Percentiles rank a stretch among this genome's conserved stretches.
Conservation (phyloP, 2,888 invertebrate genomes). For the Apamea epomidion region DNA sequence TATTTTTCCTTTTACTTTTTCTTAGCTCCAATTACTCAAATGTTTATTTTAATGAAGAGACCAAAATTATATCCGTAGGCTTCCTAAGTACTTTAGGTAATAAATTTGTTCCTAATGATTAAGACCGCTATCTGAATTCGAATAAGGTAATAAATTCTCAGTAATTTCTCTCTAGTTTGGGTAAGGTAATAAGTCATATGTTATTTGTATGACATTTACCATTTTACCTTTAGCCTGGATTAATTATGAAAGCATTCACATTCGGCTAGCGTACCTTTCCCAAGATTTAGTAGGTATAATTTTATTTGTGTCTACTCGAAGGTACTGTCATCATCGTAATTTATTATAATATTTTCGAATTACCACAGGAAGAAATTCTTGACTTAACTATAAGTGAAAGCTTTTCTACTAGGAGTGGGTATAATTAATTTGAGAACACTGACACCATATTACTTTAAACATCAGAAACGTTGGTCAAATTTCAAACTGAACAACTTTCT, state of each 20-base stretch:
- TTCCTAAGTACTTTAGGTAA: slow-evolving; percentile 34
- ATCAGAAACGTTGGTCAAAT: not conserved
- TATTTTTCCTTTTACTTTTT: slow-evolving; percentile 11
- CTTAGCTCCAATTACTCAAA: slow-evolving; percentile 11
- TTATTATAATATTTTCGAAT: slow-evolving; percentile 5
- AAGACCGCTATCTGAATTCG: slow-evolving; percentile 47
- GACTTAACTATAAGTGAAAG: not conserved
- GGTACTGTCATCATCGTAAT: not conserved
- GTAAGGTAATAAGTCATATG: slow-evolving; percentile 35
- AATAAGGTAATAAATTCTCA: slow-evolving; percentile 54
- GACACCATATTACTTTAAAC: too few species aligned
- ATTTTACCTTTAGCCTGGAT: slow-evolving; percentile 47
- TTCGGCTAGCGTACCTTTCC: slow-evolving; percentile 1
- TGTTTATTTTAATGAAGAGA: slow-evolving; percentile 28
- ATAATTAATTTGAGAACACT: not conserved
- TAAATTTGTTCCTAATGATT: slow-evolving; percentile 51
- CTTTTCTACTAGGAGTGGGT: not conserved
- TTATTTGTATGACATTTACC: slow-evolving; percentile 49
- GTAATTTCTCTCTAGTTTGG: slow-evolving; percentile 35
- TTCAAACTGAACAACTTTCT: not conserved
- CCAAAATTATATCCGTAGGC: slow-evolving; percentile 23
- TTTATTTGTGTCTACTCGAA: not conserved
- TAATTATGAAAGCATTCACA: slow-evolving; percentile 37
- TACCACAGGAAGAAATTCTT: not conserved
- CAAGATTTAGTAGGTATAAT: slow-evolving; percentile 19